phyloP scores from a whole-genome alignment of 1,140 invertebrate species.

The Idris sp. region DNA sequence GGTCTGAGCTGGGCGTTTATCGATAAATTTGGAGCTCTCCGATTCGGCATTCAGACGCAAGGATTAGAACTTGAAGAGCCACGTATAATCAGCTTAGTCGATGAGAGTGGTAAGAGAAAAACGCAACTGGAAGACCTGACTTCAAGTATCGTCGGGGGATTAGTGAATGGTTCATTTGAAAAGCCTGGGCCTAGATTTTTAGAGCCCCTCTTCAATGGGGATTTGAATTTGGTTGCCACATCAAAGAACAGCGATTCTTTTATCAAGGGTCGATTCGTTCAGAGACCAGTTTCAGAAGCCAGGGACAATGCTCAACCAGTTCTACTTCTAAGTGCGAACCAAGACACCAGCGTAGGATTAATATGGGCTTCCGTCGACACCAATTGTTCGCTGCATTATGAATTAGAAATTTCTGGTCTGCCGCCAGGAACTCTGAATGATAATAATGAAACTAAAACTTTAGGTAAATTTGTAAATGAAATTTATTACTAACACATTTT shows the following conservation, averaged over 20 bases:
- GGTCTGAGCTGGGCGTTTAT: slow-evolving; percentile 89
- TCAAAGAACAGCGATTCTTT: slow-evolving; percentile 76
- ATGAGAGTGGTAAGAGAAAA: slow-evolving; percentile 82
- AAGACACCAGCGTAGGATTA: slow-evolving; percentile 83
- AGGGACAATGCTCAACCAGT: slow-evolving; percentile 83
- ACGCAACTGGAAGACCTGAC: slow-evolving; percentile 86
- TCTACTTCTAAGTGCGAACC: slow-evolving; percentile 79
- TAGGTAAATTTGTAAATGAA: no score
- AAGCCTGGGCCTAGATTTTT: slow-evolving; percentile 83
- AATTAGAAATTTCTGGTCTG: slow-evolving; percentile 79
- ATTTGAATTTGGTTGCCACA: slow-evolving; percentile 85
- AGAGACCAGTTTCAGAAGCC: slow-evolving; percentile 86
- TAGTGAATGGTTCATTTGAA: slow-evolving; percentile 84
- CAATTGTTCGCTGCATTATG: slow-evolving; percentile 90
- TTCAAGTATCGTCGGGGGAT: slow-evolving; percentile 79
- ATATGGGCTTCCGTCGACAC: slow-evolving; percentile 89
- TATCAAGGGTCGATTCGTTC: slow-evolving; percentile 82
- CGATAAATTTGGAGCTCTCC: slow-evolving; percentile 84
- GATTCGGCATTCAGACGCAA: slow-evolving; percentile 83
- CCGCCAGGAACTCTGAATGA: slow-evolving; percentile 46
- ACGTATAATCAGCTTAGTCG: slow-evolving; percentile 80
- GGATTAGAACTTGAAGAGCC: slow-evolving; percentile 79
- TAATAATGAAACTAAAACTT: slow-evolving; percentile 67
- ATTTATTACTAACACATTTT: no score
- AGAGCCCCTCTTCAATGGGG: slow-evolving; percentile 88